Base-by-base conservation (phyloP, 2,888 invertebrate species). In the Conus canariensis region DNA sequence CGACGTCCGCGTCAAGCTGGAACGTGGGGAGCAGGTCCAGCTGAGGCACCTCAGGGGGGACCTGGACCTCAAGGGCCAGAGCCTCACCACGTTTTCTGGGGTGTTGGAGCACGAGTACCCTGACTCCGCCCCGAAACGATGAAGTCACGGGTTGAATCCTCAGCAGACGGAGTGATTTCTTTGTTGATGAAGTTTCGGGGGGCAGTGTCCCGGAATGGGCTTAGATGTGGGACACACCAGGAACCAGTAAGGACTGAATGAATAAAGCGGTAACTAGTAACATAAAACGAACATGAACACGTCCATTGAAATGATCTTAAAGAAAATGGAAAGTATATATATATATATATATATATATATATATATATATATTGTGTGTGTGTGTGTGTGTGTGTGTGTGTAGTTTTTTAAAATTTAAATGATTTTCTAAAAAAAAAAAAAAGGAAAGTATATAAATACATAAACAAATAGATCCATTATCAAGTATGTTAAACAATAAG, bases 21-120 rank as follows among this genome's bases (percentile, higher is more conserved):
- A 86, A 7, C 64, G 86, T 2, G 86, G 86, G 45, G 86, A 86
- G 67, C 64, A 86, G 30, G 86, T 86, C 5, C 86, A 45, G 25
- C 60, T 86, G 60, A n/a, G 86, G 4, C 86, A 86, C 67, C 67
- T 67, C 30, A 60, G 16, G 19, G 86, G 86, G 19, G 86, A 86
- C 45, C 45, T 86, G 64, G 86, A n/a, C 8, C 86, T 86, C 25
- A 64, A 86, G 45, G 86, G 86, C 6, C 16, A 86, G 22, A 45
- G 86, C 45, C 1, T 6, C 12, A 86, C 86, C 64, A 86, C 67
- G 8, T 86, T 86, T 19, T 86, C 86, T 8, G 86, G 86, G 1
- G 86, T 86, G 64, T 19, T 86, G 67, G 86, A 86, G 19, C 45
- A 45, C 86, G 67, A 45, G 22, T 86, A 86, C 58, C 19, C 56